These are phyloP conservation scores for Pharmacophagus antenor DNA, from an alignment of 2,888 invertebrate species.

Conservation along the genomic window DNA sequence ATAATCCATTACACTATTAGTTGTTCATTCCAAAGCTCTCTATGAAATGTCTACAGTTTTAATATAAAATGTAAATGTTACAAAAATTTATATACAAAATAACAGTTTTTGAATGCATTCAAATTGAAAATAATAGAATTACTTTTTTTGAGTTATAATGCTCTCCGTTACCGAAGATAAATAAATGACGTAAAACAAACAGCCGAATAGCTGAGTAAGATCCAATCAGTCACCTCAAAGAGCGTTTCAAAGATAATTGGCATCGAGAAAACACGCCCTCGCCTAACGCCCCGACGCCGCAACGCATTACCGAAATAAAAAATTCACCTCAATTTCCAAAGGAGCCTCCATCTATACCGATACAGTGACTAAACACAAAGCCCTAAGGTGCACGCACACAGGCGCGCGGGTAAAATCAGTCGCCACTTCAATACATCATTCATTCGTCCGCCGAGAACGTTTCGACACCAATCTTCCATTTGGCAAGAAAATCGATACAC, in stretches of 20 bases:
- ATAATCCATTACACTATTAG: too few relatives aligned
- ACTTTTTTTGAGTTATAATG: not conserved
- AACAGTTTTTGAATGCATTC: too few relatives aligned
- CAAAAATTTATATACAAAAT: too few relatives aligned
- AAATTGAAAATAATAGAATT: too few relatives aligned
- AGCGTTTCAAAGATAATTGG: conserved; percentile 65
- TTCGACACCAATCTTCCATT: conserved; percentile 81
- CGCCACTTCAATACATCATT: conserved; percentile 78
- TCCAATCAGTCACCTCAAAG: conserved; percentile 71
- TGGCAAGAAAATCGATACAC: conserved; percentile 81
- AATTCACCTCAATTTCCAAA: conserved; percentile 67
- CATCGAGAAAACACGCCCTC: conserved; percentile 48
- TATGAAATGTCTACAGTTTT: too few relatives aligned
- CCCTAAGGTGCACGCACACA: conserved; percentile 55
- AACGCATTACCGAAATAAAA: conserved; percentile 76
- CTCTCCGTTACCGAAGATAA: not conserved
- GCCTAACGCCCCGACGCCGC: conserved; percentile 37
- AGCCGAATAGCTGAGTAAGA: conserved; percentile 33
- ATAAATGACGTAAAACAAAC: not conserved
- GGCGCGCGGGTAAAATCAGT: conserved; percentile 62
- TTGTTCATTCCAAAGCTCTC: too few relatives aligned
- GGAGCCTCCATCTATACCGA: conserved; percentile 67
- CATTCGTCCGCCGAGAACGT: conserved; percentile 77
- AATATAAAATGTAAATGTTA: too few relatives aligned
- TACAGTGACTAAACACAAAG: conserved; percentile 70